These are phyloP conservation scores for Tretioscincus oriximinensis DNA, from an alignment of 2,113 vertebrate genomes.

Conservation along the genomic window DNA sequence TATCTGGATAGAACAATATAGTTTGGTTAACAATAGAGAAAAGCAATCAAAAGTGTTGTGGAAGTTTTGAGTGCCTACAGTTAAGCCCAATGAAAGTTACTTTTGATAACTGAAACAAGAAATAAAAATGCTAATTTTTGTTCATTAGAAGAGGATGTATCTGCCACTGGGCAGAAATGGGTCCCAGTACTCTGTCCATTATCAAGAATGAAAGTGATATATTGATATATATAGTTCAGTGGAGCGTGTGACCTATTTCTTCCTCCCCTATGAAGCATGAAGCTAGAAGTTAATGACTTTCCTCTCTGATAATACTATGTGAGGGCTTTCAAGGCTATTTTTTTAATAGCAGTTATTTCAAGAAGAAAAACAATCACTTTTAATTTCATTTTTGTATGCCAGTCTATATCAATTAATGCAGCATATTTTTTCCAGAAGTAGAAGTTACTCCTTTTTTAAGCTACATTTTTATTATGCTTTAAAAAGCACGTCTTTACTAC, in stretches of 20 bases:
- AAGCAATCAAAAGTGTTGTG: neutral
- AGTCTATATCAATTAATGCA: neutral
- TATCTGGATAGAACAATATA: neutral
- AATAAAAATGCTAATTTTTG: constrained; percentile 8
- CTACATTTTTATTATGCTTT: neutral
- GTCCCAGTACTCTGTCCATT: neutral
- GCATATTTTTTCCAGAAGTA: neutral
- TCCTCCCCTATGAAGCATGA: neutral
- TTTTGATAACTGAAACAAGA: neutral
- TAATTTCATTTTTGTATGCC: neutral
- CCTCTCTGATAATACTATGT: neutral
- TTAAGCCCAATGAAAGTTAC: neutral
- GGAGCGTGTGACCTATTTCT: constrained; percentile 23
- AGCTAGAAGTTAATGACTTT: constrained; percentile 1
- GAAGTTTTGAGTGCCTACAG: neutral
- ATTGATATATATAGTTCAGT: constrained; percentile 20
- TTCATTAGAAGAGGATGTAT: neutral
- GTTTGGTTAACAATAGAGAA: neutral
- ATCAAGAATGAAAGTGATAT: constrained; percentile 15
- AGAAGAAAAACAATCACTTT: neutral
- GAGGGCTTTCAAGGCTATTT: constrained; percentile 1
- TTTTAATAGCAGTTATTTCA: neutral
- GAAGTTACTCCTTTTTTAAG: neutral
- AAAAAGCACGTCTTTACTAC: neutral
- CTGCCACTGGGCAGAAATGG: neutral